These are phyloP conservation scores for Saimiri boliviensis DNA, from an alignment of 2,113 vertebrate genomes.

Conservation along the genomic window DNA sequence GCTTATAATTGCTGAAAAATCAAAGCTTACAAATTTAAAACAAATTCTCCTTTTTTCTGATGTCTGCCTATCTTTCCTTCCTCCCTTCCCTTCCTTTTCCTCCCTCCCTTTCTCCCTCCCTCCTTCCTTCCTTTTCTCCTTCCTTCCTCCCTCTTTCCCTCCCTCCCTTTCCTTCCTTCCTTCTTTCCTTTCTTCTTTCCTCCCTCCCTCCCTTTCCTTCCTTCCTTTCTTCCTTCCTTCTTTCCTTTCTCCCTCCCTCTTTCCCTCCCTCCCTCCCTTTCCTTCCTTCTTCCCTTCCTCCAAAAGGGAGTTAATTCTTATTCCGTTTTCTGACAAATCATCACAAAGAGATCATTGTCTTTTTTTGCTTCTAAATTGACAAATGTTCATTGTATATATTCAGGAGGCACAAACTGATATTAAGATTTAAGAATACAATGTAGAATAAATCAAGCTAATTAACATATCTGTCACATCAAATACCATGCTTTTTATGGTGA, in stretches of 20 bases:
- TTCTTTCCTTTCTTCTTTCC: background rate
- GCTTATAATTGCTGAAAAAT: background rate
- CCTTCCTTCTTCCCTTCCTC: background rate
- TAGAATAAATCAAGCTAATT: background rate
- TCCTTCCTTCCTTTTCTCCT: too few relatives aligned
- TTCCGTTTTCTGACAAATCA: background rate
- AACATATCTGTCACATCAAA: background rate
- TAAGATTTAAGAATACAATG: background rate
- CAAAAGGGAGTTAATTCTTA: background rate
- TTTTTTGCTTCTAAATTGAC: background rate
- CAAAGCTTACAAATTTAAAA: background rate
- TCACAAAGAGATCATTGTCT: background rate
- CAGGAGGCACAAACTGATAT: background rate
- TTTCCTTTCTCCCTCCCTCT: background rate
- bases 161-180: background rate
- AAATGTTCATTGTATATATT: background rate
- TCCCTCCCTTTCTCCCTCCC: background rate
- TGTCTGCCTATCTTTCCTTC: background rate
- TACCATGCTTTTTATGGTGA: background rate
- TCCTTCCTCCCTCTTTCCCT: too few relatives aligned
- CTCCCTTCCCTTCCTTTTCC: background rate
- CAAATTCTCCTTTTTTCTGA: background rate
- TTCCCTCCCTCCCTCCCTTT: fast-evolving
- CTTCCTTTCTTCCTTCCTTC: background rate
- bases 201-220: fast-evolving